A percentile compares a stretch with the other conserved stretches of the same genome.
Evolutionary conservation across 2,888 invertebrate species (phyloP).

Genomic region (Drosophila lutescens): DNA sequence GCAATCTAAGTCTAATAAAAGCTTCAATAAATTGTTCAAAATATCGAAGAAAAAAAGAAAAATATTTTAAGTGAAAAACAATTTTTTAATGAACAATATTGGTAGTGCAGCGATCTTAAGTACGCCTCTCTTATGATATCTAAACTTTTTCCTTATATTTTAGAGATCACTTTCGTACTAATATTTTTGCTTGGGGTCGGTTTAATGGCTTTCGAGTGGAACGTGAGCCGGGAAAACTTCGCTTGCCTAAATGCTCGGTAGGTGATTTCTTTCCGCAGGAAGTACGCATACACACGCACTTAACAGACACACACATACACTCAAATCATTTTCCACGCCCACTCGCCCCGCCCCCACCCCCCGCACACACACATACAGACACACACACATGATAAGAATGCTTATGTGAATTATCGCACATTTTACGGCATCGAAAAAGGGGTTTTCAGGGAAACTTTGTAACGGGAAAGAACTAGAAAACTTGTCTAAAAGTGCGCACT

Average conservation of each 20-base stretch:
- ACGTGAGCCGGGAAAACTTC: slow-evolving; percentile 74
- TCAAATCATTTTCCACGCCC: slow-evolving; percentile 55
- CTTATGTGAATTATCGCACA: slow-evolving; percentile 80
- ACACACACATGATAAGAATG: slow-evolving; percentile 68
- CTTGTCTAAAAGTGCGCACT: slow-evolving; percentile 75
- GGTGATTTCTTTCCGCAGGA: slow-evolving; percentile 73
- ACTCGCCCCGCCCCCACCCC: slow-evolving; percentile 19
- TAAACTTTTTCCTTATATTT: too few relatives aligned
- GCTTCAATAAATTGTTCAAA: not conserved
- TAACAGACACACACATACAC: slow-evolving; percentile 39
- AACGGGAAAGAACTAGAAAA: slow-evolving; percentile 68
- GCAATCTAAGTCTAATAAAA: not conserved
- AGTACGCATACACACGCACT: slow-evolving; percentile 53
- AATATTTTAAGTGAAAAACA: too few relatives aligned
- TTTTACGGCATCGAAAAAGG: slow-evolving; percentile 60
- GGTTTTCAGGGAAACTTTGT: slow-evolving; percentile 15
- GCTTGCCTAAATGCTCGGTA: slow-evolving; percentile 71
- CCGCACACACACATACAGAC: slow-evolving; percentile 1
- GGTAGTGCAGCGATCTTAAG: too few relatives aligned
- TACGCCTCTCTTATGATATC: too few relatives aligned
- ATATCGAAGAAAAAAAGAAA: too few relatives aligned
- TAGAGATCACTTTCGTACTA: slow-evolving; percentile 3
- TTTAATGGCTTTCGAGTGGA: slow-evolving; percentile 73
- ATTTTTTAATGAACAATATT: too few relatives aligned
- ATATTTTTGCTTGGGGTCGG: slow-evolving; percentile 24